Conservation (phyloP, 2,113 vertebrate genomes). For the Elachura formosa region DNA sequence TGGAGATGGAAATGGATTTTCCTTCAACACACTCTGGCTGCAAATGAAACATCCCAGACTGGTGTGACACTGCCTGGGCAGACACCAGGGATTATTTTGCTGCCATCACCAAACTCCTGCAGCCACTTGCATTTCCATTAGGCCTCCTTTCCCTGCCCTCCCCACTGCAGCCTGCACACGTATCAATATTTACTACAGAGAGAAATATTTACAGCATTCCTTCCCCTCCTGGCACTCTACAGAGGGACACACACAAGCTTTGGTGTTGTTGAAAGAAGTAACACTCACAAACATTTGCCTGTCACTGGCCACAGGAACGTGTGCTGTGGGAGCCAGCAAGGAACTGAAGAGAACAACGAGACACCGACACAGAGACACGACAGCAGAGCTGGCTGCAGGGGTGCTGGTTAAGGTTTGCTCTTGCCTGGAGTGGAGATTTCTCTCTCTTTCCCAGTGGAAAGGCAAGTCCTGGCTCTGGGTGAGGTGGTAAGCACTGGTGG, state of each 20-base stretch:
- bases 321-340: not conserved
- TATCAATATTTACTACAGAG: conserved; percentile 25
- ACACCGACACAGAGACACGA: conserved; percentile 28
- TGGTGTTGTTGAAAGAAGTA: conserved; percentile 62
- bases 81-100: not conserved
- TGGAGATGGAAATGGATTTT: not conserved
- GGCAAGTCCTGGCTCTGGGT: not conserved
- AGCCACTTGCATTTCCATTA: not conserved
- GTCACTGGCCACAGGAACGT: not conserved
- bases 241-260: conserved; percentile 51
- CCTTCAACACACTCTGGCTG: not conserved
- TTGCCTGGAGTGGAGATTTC: not conserved
- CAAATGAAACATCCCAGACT: not conserved
- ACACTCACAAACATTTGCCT: conserved; percentile 41
- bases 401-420: not conserved
- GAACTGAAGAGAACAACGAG: not conserved
- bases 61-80: not conserved
- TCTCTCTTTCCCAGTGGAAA: not conserved
- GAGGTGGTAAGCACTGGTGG: not conserved
- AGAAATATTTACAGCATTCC: conserved; percentile 59
- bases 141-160: not conserved
- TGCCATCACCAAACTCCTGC: not conserved
- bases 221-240: conserved; percentile 53
- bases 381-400: not conserved
- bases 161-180: conserved; percentile 11